Conservation (phyloP, 2,797 vertebrate species). For the Urosaurus nigricauda region DNA sequence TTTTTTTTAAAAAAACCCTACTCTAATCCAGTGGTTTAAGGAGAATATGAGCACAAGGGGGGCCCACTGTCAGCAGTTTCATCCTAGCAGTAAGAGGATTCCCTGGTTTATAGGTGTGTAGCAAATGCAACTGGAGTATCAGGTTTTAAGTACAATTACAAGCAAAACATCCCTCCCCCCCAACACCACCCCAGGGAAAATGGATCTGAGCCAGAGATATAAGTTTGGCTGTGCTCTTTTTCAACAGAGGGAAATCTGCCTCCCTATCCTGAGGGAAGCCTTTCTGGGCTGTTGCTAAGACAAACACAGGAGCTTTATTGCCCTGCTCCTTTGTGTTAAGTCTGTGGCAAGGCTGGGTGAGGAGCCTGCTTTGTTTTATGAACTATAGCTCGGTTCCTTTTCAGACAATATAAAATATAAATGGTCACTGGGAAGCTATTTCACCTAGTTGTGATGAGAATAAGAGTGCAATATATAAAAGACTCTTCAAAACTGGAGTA, state of each 20-base stretch:
- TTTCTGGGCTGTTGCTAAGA: slow-evolving; percentile 38
- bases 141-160: slow-evolving; percentile 8
- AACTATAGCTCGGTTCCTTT: slow-evolving; percentile 27
- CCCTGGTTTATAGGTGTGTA: not conserved
- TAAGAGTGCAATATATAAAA: not conserved
- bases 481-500: not conserved
- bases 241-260: slow-evolving; percentile 15
- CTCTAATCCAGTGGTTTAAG: not conserved
- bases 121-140: fast-evolving
- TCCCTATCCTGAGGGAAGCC: slow-evolving; percentile 38
- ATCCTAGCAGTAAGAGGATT: not conserved
- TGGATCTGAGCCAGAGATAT: not conserved
- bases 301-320: slow-evolving; percentile 30
- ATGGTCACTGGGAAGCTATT: not conserved
- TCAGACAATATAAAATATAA: not conserved
- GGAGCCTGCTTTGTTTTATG: slow-evolving; percentile 40
- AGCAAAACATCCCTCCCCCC: not conserved
- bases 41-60: not conserved
- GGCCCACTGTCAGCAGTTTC: not conserved
- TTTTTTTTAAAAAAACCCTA: not conserved
- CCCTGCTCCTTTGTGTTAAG: slow-evolving; percentile 28
- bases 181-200: not conserved
- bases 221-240: slow-evolving; percentile 35
- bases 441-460: not conserved
- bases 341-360: slow-evolving; percentile 10